Evolutionary conservation across 2,113 vertebrate genomes (phyloP).

Genomic region (Excalfactoria chinensis): DNA sequence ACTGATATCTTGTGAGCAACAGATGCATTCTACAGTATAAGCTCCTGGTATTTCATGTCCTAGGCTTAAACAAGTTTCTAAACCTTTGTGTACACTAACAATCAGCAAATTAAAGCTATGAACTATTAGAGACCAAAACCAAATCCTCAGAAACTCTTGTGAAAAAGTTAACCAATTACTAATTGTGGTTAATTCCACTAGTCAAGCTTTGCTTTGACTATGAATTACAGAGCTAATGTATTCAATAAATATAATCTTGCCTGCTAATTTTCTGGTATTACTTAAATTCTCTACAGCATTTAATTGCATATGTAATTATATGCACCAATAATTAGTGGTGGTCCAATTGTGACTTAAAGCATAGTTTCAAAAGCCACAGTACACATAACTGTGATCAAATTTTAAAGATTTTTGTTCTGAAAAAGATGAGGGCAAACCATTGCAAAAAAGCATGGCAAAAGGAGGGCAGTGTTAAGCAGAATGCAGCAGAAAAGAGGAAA

Average conservation of each 20-base stretch:
- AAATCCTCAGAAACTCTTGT: background rate
- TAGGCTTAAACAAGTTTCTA: background rate
- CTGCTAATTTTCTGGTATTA: background rate
- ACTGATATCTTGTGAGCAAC: background rate
- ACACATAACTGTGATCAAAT: background rate
- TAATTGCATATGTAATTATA: background rate
- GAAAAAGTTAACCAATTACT: background rate
- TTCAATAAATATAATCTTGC: background rate
- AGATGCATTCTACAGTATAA: background rate
- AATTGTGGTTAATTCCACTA: background rate
- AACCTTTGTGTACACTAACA: background rate
- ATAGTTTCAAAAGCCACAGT: background rate
- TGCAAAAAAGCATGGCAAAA: background rate
- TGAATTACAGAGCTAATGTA: background rate
- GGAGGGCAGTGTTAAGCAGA: background rate
- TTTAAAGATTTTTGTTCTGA: background rate
- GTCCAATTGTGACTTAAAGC: background rate
- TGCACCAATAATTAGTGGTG: background rate
- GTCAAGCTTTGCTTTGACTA: background rate
- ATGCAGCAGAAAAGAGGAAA: background rate
- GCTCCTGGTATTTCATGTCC: background rate
- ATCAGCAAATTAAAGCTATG: background rate
- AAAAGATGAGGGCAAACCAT: background rate
- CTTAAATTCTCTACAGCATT: background rate
- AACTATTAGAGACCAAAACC: background rate